phyloP scores from a whole-genome alignment of 2,797 vertebrate species.

The Gambelia wislizenii region DNA sequence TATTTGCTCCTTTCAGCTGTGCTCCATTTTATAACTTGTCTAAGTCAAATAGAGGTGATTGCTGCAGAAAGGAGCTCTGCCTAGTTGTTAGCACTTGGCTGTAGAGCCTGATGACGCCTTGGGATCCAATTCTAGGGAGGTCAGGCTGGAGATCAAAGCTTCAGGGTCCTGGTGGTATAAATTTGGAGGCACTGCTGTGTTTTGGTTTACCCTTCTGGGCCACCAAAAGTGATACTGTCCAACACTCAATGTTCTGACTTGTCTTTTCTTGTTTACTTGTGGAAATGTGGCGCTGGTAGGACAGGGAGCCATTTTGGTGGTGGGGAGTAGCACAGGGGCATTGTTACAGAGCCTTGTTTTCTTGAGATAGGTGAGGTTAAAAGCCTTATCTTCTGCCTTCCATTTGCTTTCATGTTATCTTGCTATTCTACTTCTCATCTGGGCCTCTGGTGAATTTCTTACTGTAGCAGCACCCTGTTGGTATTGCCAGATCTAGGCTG shows the following conservation, averaged over 20 bases:
- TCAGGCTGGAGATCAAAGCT: too few species aligned
- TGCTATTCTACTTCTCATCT: neutral
- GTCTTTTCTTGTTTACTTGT: neutral
- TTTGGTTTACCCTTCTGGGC: neutral
- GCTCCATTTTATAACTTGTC: neutral
- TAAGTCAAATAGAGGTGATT: neutral
- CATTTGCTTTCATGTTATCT: neutral
- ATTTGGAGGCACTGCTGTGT: neutral
- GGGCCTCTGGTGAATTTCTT: neutral
- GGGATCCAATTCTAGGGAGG: too few species aligned
- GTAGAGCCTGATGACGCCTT: neutral
- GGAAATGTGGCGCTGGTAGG: neutral
- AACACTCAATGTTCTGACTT: neutral
- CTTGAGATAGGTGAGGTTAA: neutral
- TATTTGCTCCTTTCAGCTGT: conserved; percentile 7
- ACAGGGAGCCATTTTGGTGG: neutral
- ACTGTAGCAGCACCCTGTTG: neutral
- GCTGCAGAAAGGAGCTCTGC: neutral
- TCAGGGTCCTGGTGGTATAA: neutral
- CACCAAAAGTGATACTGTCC: neutral
- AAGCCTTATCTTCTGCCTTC: neutral
- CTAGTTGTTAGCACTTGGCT: neutral
- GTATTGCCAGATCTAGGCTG: too few species aligned
- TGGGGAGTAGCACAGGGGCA: neutral
- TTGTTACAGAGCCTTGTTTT: neutral